These are phyloP conservation scores for Apantesis nais DNA, from an alignment of 2,888 invertebrate species.

Conservation along the genomic window DNA sequence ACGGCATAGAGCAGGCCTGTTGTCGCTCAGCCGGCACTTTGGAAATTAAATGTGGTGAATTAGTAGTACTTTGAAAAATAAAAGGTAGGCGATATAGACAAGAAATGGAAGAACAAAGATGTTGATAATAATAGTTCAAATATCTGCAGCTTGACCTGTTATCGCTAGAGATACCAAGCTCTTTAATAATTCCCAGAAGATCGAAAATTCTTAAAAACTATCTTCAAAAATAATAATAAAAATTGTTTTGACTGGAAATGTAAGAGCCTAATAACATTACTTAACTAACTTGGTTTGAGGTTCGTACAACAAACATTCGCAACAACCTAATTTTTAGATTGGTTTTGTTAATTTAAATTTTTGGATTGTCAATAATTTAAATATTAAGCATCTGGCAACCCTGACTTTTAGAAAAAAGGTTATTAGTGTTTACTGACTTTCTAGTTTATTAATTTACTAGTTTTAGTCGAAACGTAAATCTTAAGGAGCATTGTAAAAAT, in stretches of 20 bases:
- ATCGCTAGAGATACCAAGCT: neutral
- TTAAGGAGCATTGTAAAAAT: conserved; percentile 10
- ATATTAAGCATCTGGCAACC: neutral
- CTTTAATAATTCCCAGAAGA: neutral
- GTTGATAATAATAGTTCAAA: neutral
- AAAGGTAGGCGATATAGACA: neutral
- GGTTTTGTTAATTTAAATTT: too few relatives aligned
- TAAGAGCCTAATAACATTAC: too few relatives aligned
- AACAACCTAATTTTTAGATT: neutral
- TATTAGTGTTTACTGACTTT: neutral
- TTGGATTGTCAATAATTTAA: neutral
- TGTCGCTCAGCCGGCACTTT: neutral
- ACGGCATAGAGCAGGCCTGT: neutral
- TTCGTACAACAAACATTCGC: too few relatives aligned
- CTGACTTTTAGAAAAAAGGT: neutral
- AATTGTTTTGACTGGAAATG: neutral
- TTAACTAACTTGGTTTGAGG: too few relatives aligned
- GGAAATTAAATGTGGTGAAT: neutral
- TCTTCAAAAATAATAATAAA: neutral
- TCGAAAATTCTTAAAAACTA: neutral
- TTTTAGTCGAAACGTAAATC: neutral
- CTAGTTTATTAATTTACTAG: neutral
- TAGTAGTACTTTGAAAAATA: neutral
- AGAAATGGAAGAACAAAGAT: neutral
- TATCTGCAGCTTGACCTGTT: neutral